Percentiles rank a stretch among this genome's conserved stretches.
phyloP scores from a whole-genome alignment of 2,888 invertebrate species.

The Cantharis rufa region DNA sequence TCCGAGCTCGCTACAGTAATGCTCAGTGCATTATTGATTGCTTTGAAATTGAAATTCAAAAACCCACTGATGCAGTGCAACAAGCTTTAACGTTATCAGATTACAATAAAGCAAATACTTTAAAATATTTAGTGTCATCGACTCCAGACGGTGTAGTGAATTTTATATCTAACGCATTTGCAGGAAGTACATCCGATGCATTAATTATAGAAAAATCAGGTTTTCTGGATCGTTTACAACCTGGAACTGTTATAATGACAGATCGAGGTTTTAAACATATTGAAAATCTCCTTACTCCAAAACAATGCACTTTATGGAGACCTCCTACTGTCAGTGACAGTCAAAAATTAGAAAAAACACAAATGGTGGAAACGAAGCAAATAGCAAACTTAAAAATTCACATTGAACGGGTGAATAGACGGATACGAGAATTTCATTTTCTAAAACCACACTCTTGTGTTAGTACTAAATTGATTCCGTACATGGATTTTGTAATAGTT shows the following conservation, averaged over 20 bases:
- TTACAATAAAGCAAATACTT: slow-evolving; percentile 38
- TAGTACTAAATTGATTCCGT: neutral
- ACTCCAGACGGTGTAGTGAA: slow-evolving; percentile 35
- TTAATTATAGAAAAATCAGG: slow-evolving; percentile 26
- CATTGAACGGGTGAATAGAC: neutral
- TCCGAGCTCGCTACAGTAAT: slow-evolving; percentile 32
- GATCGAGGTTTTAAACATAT: slow-evolving; percentile 26
- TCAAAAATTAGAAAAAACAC: neutral
- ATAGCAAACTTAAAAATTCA: neutral
- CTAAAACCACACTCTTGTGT: neutral
- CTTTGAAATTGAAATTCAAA: slow-evolving; percentile 48
- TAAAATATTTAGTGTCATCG: slow-evolving; percentile 36
- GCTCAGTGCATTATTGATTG: slow-evolving; percentile 48
- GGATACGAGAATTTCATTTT: neutral
- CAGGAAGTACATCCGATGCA: neutral
- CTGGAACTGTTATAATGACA: slow-evolving; percentile 9
- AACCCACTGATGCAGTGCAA: slow-evolving; percentile 43
- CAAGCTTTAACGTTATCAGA: slow-evolving; percentile 48
- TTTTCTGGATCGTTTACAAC: slow-evolving; percentile 16
- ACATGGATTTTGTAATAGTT: neutral
- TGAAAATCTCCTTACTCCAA: neutral
- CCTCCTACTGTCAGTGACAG: slow-evolving; percentile 9
- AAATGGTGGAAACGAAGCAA: neutral
- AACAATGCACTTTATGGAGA: slow-evolving; percentile 17
- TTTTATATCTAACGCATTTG: slow-evolving; percentile 5